Conservation (phyloP, 1,140 invertebrate species). For the Parapsyche elsis region DNA sequence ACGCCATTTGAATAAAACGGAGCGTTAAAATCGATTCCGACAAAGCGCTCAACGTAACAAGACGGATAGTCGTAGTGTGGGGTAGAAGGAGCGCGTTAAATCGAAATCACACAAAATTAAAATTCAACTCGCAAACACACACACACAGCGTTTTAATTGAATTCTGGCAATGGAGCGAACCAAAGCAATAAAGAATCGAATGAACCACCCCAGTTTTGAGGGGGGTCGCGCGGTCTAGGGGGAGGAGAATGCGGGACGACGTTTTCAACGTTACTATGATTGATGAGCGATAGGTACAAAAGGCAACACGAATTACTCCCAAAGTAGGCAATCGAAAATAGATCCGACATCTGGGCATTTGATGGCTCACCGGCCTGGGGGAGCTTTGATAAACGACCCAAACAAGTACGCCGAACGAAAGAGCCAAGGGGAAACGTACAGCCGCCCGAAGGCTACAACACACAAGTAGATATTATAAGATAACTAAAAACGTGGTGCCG, state of each 20-base stretch:
- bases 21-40: neutral
- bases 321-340: slow-evolving; percentile 45
- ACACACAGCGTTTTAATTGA: slow-evolving; percentile 45
- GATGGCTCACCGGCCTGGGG: slow-evolving; percentile 26
- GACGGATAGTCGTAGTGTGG: neutral
- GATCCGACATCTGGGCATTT: slow-evolving; percentile 33
- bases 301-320: slow-evolving; percentile 50
- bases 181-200: too few species aligned
- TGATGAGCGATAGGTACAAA: slow-evolving; percentile 53
- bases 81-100: neutral
- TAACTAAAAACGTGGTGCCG: neutral
- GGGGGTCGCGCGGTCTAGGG: neutral
- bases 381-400: slow-evolving; percentile 48
- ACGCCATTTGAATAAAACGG: slow-evolving; percentile 41
- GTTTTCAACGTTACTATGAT: slow-evolving; percentile 48
- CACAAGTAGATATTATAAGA: slow-evolving; percentile 25
- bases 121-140: slow-evolving; percentile 10
- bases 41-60: neutral
- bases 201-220: neutral
- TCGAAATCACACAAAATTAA: slow-evolving; percentile 23
- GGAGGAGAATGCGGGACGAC: neutral
- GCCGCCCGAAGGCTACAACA: slow-evolving; percentile 28
- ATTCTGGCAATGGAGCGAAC: slow-evolving; percentile 21
- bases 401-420: slow-evolving; percentile 27
- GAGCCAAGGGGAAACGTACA: neutral